Conservation (phyloP, 2,797 vertebrate genomes). For the Emydoidea blandingii region DNA sequence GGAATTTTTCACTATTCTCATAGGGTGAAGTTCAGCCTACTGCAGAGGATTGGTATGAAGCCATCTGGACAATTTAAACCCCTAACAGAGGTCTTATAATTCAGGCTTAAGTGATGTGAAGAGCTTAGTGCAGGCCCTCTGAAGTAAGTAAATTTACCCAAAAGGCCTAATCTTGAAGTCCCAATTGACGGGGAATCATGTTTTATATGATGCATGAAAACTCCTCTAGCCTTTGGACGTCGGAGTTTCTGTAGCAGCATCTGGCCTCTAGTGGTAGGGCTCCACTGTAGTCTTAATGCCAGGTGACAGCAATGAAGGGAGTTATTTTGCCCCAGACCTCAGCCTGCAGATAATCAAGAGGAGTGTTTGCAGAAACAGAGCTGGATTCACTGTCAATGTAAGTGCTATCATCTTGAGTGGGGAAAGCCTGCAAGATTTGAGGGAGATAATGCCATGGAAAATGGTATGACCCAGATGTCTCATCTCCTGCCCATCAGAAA, state of each 20-base stretch:
- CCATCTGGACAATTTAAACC: slow-evolving; percentile 52
- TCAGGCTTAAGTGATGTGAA: slow-evolving; percentile 52
- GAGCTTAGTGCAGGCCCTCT: slow-evolving; percentile 39
- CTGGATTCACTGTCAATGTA: background rate
- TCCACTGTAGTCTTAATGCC: background rate
- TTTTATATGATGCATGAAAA: background rate
- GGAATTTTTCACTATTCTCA: slow-evolving; percentile 49
- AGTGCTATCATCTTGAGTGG: background rate
- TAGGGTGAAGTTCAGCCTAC: slow-evolving; percentile 1
- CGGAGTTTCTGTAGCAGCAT: background rate
- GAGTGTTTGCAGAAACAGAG: background rate
- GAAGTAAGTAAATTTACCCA: background rate
- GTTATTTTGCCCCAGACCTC: background rate
- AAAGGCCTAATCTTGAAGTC: slow-evolving; percentile 20
- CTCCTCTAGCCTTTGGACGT: slow-evolving; percentile 1
- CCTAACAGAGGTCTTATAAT: slow-evolving; percentile 15
- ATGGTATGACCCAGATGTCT: background rate
- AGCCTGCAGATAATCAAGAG: background rate
- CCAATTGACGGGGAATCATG: slow-evolving; percentile 19
- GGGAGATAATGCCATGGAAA: background rate
- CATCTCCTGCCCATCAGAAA: background rate
- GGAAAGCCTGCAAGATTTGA: background rate
- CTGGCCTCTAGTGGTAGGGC: background rate
- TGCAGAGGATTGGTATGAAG: slow-evolving; percentile 17
- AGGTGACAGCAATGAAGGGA: background rate